Evolutionary conservation across 2,113 vertebrate genomes (phyloP).

Genomic region (Neopipo cinnamomea): DNA sequence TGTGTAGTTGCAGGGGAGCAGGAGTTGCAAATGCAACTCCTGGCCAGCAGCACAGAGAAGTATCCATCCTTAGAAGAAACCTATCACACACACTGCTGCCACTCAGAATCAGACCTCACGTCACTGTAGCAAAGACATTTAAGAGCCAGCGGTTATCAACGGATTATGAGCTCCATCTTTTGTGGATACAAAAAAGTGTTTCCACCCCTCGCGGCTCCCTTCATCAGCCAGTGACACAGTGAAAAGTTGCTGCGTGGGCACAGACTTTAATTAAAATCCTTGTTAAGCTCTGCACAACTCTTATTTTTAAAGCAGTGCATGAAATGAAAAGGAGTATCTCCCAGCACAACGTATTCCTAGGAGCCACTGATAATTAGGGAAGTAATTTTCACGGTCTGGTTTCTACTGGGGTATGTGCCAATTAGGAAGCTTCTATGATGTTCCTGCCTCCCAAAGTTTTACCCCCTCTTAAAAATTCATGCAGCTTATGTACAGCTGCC

Average conservation of each 20-base stretch:
- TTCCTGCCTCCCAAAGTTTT: background rate
- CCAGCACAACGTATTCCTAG: constrained; percentile 59
- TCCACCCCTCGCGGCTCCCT: background rate
- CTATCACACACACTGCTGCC: rapidly evolving
- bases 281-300: background rate
- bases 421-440: constrained; percentile 48
- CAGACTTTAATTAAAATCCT: constrained; percentile 28
- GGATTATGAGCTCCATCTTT: background rate
- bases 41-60: background rate
- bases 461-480: background rate
- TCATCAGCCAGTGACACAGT: background rate
- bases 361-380: constrained; percentile 70
- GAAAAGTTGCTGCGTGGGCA: constrained; percentile 37
- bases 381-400: constrained; percentile 65
- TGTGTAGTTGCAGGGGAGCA: background rate
- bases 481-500: constrained; percentile 9
- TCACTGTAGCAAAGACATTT: background rate
- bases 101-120: background rate
- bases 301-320: constrained; percentile 47
- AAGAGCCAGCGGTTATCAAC: background rate
- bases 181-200: background rate
- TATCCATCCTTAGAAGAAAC: background rate
- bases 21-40: background rate
- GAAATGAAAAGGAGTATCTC: constrained; percentile 64
- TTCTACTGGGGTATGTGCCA: constrained; percentile 69